These are phyloP conservation scores for Ptiloglossa arizonensis DNA, from an alignment of 1,140 invertebrate species.

Conservation along the genomic window DNA sequence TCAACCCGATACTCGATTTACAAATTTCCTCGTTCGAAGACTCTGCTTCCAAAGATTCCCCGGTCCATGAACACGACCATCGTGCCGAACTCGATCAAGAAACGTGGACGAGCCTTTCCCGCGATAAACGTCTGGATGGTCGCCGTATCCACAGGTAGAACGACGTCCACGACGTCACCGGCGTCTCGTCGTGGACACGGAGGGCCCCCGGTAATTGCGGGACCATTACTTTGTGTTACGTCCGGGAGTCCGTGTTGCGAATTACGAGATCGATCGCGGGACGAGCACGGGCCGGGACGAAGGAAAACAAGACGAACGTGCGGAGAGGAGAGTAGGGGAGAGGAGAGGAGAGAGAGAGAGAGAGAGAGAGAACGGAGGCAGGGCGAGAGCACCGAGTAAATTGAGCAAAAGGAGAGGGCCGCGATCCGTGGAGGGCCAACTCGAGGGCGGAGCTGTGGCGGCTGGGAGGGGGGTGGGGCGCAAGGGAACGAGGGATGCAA, in stretches of 20 bases:
- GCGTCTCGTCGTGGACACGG: neutral
- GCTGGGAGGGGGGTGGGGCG: constrained; percentile 23
- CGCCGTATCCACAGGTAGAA: no score
- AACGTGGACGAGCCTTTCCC: no score
- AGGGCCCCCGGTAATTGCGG: neutral
- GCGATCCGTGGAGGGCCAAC: constrained; percentile 24
- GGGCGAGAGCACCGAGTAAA: constrained; percentile 21
- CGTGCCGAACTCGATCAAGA: no score
- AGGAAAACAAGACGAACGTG: neutral
- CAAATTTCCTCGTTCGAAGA: no score
- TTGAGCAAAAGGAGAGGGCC: constrained; percentile 19
- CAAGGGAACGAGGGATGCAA: constrained; percentile 65
- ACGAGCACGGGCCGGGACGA: neutral
- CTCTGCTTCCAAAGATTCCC: no score
- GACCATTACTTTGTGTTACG: neutral
- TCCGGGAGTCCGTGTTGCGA: neutral
- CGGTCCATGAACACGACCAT: no score
- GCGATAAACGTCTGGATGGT: no score
- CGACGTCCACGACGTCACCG: no score
- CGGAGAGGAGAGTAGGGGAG: no score
- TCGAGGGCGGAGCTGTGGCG: constrained; percentile 37
- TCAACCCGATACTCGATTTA: no score
- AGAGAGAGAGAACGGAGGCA: neutral
- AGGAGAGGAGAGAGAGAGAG: neutral
- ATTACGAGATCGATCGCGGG: constrained; percentile 27